These are phyloP conservation scores for Etheostoma cragini DNA, from an alignment of 2,113 vertebrate species.

Conservation along the genomic window DNA sequence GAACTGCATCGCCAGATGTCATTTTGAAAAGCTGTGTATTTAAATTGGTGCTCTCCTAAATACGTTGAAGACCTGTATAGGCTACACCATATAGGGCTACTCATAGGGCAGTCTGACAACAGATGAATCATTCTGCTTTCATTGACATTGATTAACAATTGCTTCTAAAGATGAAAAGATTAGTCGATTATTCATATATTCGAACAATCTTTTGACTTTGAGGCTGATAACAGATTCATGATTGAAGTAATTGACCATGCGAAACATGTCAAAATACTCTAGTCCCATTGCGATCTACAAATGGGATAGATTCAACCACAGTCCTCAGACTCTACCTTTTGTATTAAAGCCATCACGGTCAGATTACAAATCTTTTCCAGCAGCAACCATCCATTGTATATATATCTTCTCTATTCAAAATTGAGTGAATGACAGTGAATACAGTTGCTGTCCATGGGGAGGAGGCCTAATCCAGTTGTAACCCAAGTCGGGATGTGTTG, in stretches of 20 bases:
- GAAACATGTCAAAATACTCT: background rate
- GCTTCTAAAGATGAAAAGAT: no score
- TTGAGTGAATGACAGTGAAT: background rate
- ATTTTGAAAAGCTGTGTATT: background rate
- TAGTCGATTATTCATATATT: background rate
- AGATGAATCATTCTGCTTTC: background rate
- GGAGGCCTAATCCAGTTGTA: slow-evolving; percentile 29
- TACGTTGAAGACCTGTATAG: background rate
- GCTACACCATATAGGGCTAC: background rate
- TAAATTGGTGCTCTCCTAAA: background rate
- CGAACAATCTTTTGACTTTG: no score
- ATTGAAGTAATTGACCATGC: background rate
- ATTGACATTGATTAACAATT: background rate
- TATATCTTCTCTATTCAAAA: background rate
- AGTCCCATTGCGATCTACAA: background rate
- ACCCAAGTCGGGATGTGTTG: slow-evolving; percentile 67
- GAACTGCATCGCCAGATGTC: background rate
- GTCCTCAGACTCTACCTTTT: background rate
- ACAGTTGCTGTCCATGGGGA: background rate
- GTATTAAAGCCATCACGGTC: background rate
- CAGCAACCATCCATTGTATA: background rate
- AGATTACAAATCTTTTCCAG: background rate
- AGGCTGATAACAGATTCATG: background rate
- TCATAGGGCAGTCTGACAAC: background rate
- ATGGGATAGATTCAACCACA: background rate